Conservation (phyloP, 1,140 invertebrate genomes). For the Papilio polytes region DNA sequence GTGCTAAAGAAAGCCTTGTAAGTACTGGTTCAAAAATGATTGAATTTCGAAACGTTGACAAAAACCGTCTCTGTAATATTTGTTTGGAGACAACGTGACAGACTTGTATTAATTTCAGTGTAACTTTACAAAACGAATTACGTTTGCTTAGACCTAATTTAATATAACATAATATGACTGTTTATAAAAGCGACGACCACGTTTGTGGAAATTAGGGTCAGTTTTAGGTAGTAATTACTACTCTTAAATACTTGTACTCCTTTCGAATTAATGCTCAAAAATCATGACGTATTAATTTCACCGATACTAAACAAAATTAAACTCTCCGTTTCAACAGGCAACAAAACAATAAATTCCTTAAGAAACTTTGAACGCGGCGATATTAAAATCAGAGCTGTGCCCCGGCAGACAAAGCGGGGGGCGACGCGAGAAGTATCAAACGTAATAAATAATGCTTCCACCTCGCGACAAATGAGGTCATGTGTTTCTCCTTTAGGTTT, state of each 20-base stretch:
- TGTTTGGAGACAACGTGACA: slow-evolving; percentile 31
- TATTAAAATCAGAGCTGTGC: slow-evolving; percentile 70
- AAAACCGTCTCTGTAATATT: slow-evolving; percentile 21
- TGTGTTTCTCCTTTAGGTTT: slow-evolving; percentile 81
- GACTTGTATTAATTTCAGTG: slow-evolving; percentile 9
- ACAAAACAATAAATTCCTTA: slow-evolving; percentile 54
- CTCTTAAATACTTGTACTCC: no score
- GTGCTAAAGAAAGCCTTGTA: slow-evolving; percentile 15
- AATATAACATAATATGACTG: neutral
- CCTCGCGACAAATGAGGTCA: slow-evolving; percentile 81
- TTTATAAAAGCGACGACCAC: neutral
- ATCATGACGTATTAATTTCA: slow-evolving; percentile 39
- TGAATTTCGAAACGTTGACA: slow-evolving; percentile 57
- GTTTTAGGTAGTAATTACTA: no score
- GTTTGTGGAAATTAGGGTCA: neutral
- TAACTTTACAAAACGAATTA: slow-evolving; percentile 13
- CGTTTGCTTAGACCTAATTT: neutral
- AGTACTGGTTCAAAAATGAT: slow-evolving; percentile 56
- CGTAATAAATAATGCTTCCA: slow-evolving; percentile 80
- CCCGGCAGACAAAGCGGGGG: slow-evolving; percentile 67
- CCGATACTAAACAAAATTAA: slow-evolving; percentile 43
- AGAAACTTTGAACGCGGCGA: slow-evolving; percentile 52
- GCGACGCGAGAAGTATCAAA: slow-evolving; percentile 75
- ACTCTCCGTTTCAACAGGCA: slow-evolving; percentile 27
- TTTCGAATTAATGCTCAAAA: neutral